These are phyloP conservation scores for Cephalopachus bancanus DNA, from an alignment of 2,797 vertebrate genomes.

Conservation along the genomic window DNA sequence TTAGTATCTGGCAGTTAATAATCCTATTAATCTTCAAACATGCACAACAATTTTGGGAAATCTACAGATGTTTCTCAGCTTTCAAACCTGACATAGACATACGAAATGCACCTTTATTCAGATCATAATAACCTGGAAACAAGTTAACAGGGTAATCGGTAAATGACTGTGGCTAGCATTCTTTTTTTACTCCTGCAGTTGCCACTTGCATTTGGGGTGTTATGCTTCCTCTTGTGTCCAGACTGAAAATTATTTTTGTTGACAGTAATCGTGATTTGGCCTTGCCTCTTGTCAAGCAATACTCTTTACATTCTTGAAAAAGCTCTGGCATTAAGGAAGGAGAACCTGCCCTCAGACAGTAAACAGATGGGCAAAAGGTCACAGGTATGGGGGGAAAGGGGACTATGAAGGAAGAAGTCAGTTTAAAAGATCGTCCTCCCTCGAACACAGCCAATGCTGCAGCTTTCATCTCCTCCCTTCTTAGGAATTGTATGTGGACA, in stretches of 20 bases:
- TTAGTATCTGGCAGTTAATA: not conserved
- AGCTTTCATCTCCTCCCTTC: not conserved
- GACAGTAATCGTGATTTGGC: not conserved
- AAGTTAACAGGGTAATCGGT: not conserved
- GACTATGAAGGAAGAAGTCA: not conserved
- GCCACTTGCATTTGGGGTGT: not conserved
- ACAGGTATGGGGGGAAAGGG: not conserved
- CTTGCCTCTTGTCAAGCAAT: not conserved
- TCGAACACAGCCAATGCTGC: not conserved
- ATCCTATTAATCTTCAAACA: not conserved
- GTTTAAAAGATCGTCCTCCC: not conserved
- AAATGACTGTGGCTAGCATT: not conserved
- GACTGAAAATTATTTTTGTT: not conserved
- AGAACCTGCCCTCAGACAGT: not conserved
- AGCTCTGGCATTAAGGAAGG: not conserved
- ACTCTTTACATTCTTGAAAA: not conserved
- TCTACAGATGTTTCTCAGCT: not conserved
- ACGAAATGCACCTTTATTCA: not conserved
- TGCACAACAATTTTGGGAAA: not conserved
- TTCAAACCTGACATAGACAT: not conserved
- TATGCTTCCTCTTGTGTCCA: not conserved
- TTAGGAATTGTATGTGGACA: fast-evolving
- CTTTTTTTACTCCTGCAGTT: not conserved
- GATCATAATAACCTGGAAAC: not conserved
- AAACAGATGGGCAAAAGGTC: not conserved